Evolutionary conservation across 2,888 invertebrate species (phyloP).

Genomic region (Oscheius onirici): DNA sequence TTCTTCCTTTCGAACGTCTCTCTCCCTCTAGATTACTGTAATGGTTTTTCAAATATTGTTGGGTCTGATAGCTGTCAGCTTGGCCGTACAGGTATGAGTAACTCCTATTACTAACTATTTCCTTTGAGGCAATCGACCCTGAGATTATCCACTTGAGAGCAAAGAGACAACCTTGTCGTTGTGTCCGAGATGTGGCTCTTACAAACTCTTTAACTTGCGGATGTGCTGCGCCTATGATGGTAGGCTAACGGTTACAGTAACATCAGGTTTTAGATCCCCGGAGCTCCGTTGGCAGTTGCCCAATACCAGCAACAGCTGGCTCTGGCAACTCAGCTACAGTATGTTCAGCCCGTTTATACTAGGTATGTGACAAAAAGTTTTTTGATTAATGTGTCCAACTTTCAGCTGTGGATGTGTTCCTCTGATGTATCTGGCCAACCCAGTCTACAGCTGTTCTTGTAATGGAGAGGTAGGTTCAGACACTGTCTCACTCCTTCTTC

Average conservation of each 20-base stretch:
- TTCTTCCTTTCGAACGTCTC: neutral
- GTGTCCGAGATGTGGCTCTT: constrained; percentile 45
- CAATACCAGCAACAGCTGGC: constrained; percentile 29
- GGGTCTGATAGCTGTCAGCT: neutral
- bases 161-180: constrained; percentile 57
- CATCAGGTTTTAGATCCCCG: neutral
- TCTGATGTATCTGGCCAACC: constrained; percentile 15
- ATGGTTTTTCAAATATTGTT: neutral
- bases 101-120: neutral
- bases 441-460: constrained; percentile 19
- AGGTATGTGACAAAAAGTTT: neutral
- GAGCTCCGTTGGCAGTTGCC: constrained; percentile 2
- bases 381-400: neutral
- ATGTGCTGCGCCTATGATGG: constrained; percentile 38
- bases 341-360: constrained; percentile 25
- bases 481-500: too few relatives aligned
- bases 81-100: neutral
- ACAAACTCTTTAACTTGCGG: constrained; percentile 44
- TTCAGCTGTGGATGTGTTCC: constrained; percentile 25
- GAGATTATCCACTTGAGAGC: constrained; percentile 45
- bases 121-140: constrained; percentile 3
- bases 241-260: neutral
- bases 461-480: constrained; percentile 17
- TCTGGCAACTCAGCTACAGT: constrained; percentile 15
- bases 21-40: neutral